These are phyloP conservation scores for Conomelus anceps DNA, from an alignment of 2,888 invertebrate species.

Conservation along the genomic window DNA sequence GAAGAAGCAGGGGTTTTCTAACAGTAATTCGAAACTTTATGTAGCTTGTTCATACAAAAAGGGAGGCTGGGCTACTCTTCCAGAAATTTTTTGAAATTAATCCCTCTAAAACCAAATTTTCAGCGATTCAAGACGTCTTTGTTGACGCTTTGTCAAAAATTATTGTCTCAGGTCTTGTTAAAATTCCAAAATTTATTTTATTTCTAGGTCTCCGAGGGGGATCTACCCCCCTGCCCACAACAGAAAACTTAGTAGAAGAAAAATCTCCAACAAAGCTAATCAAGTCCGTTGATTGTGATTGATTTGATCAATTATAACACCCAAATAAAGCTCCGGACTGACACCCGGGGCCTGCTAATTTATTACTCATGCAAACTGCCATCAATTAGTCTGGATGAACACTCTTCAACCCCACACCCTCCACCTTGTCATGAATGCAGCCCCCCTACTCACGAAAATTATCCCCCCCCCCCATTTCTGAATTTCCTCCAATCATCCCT, in stretches of 20 bases:
- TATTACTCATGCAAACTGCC: neutral
- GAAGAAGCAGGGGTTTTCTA: too few species aligned
- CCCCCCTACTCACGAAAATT: too few species aligned
- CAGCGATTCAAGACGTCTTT: too few species aligned
- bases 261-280: neutral
- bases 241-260: neutral
- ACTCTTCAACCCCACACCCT: neutral
- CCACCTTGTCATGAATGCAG: neutral
- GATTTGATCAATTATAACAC: neutral
- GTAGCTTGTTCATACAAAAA: too few species aligned
- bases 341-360: neutral
- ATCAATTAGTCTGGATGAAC: neutral
- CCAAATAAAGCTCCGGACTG: neutral
- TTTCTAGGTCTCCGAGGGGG: too few species aligned
- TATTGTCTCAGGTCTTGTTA: too few species aligned
- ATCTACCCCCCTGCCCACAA: neutral
- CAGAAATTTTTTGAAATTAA: too few species aligned
- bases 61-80: too few species aligned
- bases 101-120: too few species aligned
- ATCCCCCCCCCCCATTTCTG: neutral
- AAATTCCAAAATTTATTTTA: too few species aligned
- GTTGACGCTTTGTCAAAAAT: too few species aligned
- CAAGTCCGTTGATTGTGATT: neutral
- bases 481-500: neutral
- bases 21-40: too few species aligned